Evolutionary conservation across 2,797 vertebrate species (phyloP), one percentile per base, ranked within the genome.

Genomic region (Cryptoblepharus egeriae): DNA sequence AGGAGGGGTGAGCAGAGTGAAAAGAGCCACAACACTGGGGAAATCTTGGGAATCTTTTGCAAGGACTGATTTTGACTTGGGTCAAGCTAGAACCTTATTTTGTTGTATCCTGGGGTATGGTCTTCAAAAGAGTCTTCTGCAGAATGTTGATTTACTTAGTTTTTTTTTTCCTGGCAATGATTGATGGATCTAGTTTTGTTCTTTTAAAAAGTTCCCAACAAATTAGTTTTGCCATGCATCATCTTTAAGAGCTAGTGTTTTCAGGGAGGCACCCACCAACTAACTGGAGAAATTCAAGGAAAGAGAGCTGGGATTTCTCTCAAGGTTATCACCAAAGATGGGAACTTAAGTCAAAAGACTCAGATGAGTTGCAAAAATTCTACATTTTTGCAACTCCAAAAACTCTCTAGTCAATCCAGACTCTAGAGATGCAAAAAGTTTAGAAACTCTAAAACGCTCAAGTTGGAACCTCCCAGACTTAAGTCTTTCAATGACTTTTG

Each of bases 21-120:
- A 58, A 87, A 82, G 89, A 87, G 81, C 86, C 85, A 89, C 22
- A 3, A 82, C 84, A 89, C 26, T 26, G 52, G 71, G 86, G 83
- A 90, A 87, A 58, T 67, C 77, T 69, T 30, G 8, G 55, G 77
- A 61, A 74, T 69, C 26, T 75, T 79, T 49, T 39, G 37, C 30
- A 16, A 20, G 1, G 8, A 37, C 70, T 11, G 12, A 12, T 69
- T 84, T 60, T 52, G 16, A 30, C 39, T 79, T 68, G 55, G 60
- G 68, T 58, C 69, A 57, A 35, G 49, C 30, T 58, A 5, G n/a
- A 49, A 22, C 39, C 63, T 49, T n/a, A 83, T 69, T n/a, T 67
- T 79, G 58, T 67, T 72, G 69, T 32, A 65, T 58, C 70, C 52
- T 13, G 22, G 49, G 24, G 7, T 13, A 32, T 4, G 28, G n/a